Base-by-base conservation (phyloP, 2,888 invertebrate genomes). In the Agrochola litura region DNA sequence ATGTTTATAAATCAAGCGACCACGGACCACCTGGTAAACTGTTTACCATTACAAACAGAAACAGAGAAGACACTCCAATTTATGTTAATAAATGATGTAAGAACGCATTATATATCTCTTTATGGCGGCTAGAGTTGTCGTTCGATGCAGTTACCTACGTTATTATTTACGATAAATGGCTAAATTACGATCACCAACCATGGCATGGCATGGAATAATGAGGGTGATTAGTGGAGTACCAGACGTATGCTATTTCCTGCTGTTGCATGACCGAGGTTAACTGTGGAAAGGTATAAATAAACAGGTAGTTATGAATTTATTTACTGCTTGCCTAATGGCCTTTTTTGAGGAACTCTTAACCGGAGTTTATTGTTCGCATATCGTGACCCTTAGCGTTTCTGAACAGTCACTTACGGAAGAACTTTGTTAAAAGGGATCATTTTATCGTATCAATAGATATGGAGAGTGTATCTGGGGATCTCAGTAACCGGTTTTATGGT, bases 131-230 rank as follows among this genome's bases (percentile, higher is more conserved):
- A 41, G 22, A 69, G 60, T 8, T 41, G 58, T 46, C 72, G 64
- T 72, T 65, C 41, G 16, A 65, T 58, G 60, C 46, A 52, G 43
- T 61, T 60, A 49, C 52, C 46, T 30, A 58, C 10, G 76, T 72
- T 61, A 74, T 74, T 86, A 86, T 77, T 75, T 64, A 73, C 69
- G 65, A 56, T 66, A 65, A 88, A 61, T 43, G 61, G 61, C 46
- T 14, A 49, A 74, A 68, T 61, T 78, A 81, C 66, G 52, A 70
- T 83, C 41, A 52, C 37, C n/a, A 66, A 41, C 73, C 72, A 77
- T 88, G 86, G 80, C 75, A 80, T 81, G 77, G 63, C 73, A 78
- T 49, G 63, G 70, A 61, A 75, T 76, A 82, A 88, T 86, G 68
- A 76, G 76, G 69, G 66, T 77, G 69, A 74, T 86, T 82, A 77